Conservation (phyloP, 35 echinoderm and acorn worm species). For the Stichopus chloronotus region DNA sequence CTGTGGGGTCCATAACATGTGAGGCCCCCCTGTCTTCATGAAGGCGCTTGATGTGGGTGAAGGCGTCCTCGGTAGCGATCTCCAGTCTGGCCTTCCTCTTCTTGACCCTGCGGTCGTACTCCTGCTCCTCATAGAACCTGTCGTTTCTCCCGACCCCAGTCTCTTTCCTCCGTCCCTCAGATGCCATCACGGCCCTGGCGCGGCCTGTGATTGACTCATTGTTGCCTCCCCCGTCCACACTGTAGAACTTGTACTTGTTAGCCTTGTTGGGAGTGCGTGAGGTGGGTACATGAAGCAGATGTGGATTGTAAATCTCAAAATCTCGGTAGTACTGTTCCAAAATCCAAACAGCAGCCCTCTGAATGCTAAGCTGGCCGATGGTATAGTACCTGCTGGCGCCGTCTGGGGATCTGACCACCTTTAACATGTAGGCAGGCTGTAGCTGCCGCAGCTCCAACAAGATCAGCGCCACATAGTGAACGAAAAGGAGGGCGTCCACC, state of each 20-base stretch:
- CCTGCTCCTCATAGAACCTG: constrained; percentile 97
- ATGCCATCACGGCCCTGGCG: constrained; percentile 87
- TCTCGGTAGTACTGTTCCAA: constrained; percentile 98
- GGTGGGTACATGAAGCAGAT: constrained; percentile 75
- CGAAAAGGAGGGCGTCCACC: constrained; percentile 87
- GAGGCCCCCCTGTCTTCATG: constrained; percentile 78
- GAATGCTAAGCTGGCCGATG: constrained; percentile 87
- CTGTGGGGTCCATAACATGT: constrained; percentile 92
- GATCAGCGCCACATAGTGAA: constrained; percentile 93
- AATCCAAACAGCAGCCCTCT: constrained; percentile 82
- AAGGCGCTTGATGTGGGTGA: constrained; percentile 92
- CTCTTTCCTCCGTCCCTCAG: constrained; percentile 76
- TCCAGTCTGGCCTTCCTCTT: constrained; percentile 84
- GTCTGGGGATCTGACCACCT: constrained; percentile 92
- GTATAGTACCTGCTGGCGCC: constrained; percentile 83
- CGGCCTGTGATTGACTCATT: constrained; percentile 82
- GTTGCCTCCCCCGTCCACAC: constrained; percentile 85
- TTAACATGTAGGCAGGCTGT: constrained; percentile 82
- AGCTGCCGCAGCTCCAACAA: constrained; percentile 90
- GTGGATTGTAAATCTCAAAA: constrained; percentile 90
- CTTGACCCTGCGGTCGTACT: constrained; percentile 89
- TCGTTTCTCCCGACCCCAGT: constrained; percentile 80
- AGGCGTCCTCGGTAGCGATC: constrained; percentile 86
- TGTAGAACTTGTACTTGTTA: constrained; percentile 93
- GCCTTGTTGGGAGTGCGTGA: constrained; percentile 80